Evolutionary conservation across 2,113 vertebrate genomes (phyloP), one percentile per base, ranked within the genome.

Genomic region (Rallus limicola): DNA sequence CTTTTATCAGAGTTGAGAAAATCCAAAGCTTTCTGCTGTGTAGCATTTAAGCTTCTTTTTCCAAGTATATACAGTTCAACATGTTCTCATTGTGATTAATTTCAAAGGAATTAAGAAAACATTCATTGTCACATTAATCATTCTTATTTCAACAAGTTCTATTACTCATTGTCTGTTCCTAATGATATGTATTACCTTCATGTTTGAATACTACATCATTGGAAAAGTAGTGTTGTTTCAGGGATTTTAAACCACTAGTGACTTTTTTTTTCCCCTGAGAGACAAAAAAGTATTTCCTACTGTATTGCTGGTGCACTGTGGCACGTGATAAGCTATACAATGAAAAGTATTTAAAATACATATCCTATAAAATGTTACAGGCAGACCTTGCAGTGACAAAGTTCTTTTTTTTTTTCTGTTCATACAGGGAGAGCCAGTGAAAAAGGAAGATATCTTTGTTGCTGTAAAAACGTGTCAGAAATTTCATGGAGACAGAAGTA

Each of bases 381-480:
- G 26, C 38, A 56, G 34, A 88, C 7, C 21, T 72, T 86, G 24
- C 24, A 88, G 56, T 96, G 78, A 75, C 16, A 65, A 70, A 21
- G 10, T 62, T 9, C 29, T 29, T 64, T 91, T 93, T n/a, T n/a
- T 92, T 95, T 68, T 83, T 96, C 50, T 81, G 23, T 93, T 94
- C 52, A 52, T 96, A 67, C 89, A 99, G 99, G 99, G 98, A 92
- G 97, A 98, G 70, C 98, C 99, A 90, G 98, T 99, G 92, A 98
- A 98, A 91, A 98, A 97, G 72, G 98, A 98, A 78, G 98, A 99
- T 90, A 88, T 99, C 84, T 99, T 99, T 98, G 98, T 99, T 94
- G 99, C 99, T 71, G 99, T 99, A 74, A 99, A 99, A 98, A 99
- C 99, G 2, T 99, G 99, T 95, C 98, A 91, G 98, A 99, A 99